These are phyloP conservation scores for Promerops cafer DNA, from an alignment of 2,113 vertebrate species.

Conservation along the genomic window DNA sequence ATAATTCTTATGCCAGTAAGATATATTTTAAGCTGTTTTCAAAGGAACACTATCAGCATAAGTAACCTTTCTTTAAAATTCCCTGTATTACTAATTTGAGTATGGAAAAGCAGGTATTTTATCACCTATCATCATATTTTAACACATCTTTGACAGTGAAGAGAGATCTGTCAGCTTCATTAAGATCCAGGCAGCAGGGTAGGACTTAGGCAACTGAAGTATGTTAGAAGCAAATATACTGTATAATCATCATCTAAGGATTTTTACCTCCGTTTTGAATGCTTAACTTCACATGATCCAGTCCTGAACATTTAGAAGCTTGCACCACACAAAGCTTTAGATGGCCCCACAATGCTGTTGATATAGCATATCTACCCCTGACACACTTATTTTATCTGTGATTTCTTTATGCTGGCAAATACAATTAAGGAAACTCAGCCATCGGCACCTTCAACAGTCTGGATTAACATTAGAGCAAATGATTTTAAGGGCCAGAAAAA, in stretches of 20 bases:
- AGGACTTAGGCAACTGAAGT: not conserved
- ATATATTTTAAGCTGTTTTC: not conserved
- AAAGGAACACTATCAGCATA: not conserved
- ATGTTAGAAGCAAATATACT: not conserved
- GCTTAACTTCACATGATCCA: not conserved
- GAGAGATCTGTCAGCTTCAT: not conserved
- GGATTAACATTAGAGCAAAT: not conserved
- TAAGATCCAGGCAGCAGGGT: not conserved
- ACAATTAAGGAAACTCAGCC: not conserved
- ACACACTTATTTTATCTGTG: not conserved
- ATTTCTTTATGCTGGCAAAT: not conserved
- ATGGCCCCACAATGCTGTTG: not conserved
- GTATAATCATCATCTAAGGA: not conserved
- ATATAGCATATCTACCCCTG: not conserved
- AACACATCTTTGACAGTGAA: not conserved
- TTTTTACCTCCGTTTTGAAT: not conserved
- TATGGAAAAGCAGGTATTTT: not conserved
- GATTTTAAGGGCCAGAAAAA: not conserved
- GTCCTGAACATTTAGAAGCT: not conserved
- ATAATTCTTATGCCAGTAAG: not conserved
- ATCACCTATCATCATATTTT: not conserved
- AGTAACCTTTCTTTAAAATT: not conserved
- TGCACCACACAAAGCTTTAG: not conserved
- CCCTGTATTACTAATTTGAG: not conserved
- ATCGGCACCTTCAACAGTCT: not conserved